A percentile compares a stretch with the other conserved stretches of the same genome.
Conservation (phyloP, 1,140 invertebrate genomes). For the Pemphigus obesinymphae region DNA sequence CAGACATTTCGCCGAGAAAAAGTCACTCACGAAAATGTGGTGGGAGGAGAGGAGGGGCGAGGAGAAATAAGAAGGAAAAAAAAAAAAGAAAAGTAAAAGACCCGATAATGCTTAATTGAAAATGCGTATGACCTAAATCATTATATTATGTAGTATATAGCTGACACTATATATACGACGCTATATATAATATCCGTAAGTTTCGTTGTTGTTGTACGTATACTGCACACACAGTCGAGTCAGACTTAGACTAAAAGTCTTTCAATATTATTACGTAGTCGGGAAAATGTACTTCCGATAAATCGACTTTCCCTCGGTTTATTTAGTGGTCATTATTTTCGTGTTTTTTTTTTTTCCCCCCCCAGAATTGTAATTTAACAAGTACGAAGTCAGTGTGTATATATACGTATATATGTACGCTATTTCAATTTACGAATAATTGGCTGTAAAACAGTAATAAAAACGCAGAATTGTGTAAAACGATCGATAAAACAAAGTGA, state of each 20-base stretch:
- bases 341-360: neutral
- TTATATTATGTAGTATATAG: no score
- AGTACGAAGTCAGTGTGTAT: no score
- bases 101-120: constrained; percentile 9
- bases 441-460: constrained; percentile 1
- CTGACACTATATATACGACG: neutral
- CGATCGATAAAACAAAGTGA: neutral
- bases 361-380: no score
- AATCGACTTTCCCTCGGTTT: neutral
- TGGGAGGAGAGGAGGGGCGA: no score
- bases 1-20: neutral
- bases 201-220: no score
- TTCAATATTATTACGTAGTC: neutral
- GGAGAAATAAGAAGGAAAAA: no score
- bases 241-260: neutral
- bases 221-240: no score
- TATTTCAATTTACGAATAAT: constrained; percentile 15
- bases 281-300: neutral
- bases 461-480: neutral
- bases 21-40: neutral
- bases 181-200: neutral
- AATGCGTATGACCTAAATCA: no score
- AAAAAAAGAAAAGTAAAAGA: neutral
- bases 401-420: neutral
- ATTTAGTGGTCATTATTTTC: neutral